phyloP scores from a whole-genome alignment of 2,888 invertebrate species.

The Leptinotarsa tumamoca region DNA sequence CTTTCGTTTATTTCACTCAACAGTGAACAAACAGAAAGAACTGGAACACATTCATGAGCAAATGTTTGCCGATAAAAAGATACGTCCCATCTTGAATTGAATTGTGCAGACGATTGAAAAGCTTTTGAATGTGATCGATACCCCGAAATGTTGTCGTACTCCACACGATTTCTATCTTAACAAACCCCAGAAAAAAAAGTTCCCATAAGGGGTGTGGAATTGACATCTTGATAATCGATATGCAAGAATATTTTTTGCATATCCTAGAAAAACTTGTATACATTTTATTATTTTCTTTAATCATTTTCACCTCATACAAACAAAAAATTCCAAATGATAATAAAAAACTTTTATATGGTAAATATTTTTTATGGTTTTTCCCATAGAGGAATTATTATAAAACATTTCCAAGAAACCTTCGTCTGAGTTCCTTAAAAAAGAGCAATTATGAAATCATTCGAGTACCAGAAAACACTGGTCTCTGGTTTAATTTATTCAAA shows the following conservation, averaged over 20 bases:
- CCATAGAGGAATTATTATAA: too few species aligned
- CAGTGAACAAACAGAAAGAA: not conserved
- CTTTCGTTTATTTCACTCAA: not conserved
- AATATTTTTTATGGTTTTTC: too few species aligned
- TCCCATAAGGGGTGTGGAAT: not conserved
- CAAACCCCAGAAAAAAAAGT: not conserved
- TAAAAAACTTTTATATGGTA: too few species aligned
- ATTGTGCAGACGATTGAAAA: not conserved
- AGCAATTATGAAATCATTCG: too few species aligned
- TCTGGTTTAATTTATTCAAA: too few species aligned
- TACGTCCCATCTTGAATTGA: not conserved
- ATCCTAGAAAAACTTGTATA: too few species aligned
- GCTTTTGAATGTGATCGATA: conserved; percentile 3
- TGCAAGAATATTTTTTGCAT: not conserved
- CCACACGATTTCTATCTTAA: not conserved
- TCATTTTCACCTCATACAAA: too few species aligned
- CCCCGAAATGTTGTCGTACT: not conserved
- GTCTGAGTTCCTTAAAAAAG: too few species aligned
- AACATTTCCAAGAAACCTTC: too few species aligned
- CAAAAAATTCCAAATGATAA: too few species aligned
- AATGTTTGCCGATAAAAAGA: conserved; percentile 6
- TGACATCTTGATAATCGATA: not conserved
- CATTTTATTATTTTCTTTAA: too few species aligned
- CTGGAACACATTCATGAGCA: not conserved
- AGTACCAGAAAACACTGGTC: too few species aligned